Evolutionary conservation across 2,113 vertebrate species (phyloP).

Genomic region (Sinosuthora webbiana): DNA sequence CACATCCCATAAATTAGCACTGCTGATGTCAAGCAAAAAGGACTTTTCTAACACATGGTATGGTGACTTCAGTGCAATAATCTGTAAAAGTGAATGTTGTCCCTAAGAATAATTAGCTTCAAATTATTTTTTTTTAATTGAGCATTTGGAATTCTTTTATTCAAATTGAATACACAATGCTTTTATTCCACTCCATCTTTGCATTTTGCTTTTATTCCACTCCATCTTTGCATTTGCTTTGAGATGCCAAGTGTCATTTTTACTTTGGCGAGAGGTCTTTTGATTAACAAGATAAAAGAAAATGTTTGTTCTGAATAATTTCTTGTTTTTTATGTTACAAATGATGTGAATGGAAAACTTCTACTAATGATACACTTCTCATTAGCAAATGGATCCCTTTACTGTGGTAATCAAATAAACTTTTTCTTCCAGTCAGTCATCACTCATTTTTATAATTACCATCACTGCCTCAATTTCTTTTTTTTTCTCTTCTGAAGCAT

Average conservation of each 20-base stretch:
- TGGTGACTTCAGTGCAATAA: not conserved
- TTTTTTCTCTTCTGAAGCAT: not conserved
- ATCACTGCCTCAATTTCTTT: not conserved
- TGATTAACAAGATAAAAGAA: conserved; percentile 53
- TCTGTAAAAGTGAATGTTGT: not conserved
- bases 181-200: not conserved
- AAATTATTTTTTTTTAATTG: not conserved
- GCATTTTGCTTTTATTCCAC: conserved; percentile 11
- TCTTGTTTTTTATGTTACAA: conserved; percentile 47
- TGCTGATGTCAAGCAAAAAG: not conserved
- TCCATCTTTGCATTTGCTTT: conserved; percentile 6
- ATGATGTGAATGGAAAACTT: conserved; percentile 12
- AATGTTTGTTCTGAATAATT: conserved; percentile 41
- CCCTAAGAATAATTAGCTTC: not conserved
- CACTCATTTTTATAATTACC: conserved; percentile 39
- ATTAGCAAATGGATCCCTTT: not conserved
- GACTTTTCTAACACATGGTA: not conserved
- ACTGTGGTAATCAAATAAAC: conserved; percentile 24
- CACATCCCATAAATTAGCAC: not conserved
- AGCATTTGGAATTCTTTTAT: not conserved
- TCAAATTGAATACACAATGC: not conserved
- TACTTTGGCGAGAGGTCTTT: conserved; percentile 26
- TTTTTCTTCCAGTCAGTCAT: conserved; percentile 1
- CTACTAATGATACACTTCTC: not conserved
- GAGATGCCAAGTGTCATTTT: conserved; percentile 55